Evolutionary conservation across 2,113 vertebrate genomes (phyloP), one percentile per base, ranked within the genome.

Genomic region (Calidris pugnax): DNA sequence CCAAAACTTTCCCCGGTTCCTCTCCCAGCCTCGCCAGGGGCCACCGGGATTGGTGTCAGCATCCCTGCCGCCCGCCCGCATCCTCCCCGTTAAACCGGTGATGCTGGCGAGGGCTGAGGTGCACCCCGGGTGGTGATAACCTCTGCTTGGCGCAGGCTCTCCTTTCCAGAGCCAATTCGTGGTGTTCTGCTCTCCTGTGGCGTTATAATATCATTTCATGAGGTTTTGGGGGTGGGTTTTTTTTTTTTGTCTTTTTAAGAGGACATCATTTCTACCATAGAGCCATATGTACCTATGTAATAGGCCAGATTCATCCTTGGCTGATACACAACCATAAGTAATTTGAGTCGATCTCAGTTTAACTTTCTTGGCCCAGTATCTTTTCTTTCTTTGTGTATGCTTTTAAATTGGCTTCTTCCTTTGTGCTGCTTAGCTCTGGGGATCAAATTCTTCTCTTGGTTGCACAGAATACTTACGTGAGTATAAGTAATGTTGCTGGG

Each of bases 361-460:
- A 90, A 95, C 89, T 96, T 95, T 94, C n/a, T 91, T 87, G 84
- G 72, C 37, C 60, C 50, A 2, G 11, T 64, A 9, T 81, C 51
- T 79, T 80, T 55, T 18, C 28, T 68, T 67, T 72, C 72, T 92
- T 93, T 68, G 67, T 45, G 28, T 66, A 4, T 72, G 32, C 53
- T 89, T 76, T 90, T 37, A 37, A 43, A 74, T 74, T 51, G 67
- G 47, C 50, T 73, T 93, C 72, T 88, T 30, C 30, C 47, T 51
- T 43, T 12, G 32, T 33, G 37, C 47, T 77, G 18, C 84, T 89
- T 41, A 63, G 64, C 55, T 83, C 45, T 66, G 59, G 41, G 74
- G 51, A 64, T 78, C 7, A 3, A 26, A 80, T 86, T 74, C 47
- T 67, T 68, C 50, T 43, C 47, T 74, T 30, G 76, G 15, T 64